Base-by-base conservation (phyloP, 2,888 invertebrate genomes). In the Linnaemya vulpina region DNA sequence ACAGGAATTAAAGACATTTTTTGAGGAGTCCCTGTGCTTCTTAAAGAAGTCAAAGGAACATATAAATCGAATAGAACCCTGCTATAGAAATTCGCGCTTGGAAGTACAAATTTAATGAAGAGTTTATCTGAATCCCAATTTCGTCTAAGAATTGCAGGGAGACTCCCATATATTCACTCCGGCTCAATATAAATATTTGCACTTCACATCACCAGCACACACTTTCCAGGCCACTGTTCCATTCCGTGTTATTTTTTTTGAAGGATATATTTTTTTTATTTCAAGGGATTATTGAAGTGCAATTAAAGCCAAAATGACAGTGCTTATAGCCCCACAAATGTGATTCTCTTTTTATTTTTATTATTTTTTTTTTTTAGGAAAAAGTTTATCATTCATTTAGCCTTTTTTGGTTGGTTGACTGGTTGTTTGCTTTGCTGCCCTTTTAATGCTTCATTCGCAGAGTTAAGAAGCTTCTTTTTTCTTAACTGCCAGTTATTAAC, bases 291-390 rank as follows among this genome's bases (percentile, higher is more conserved):
- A 91, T 90, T 90, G 90, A 91, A 91, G 91, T 91, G 91, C 90
- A 91, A 90, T 90, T 90, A 91, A 85, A 91, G 90, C 89, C 88
- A 88, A 90, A 90, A 91, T 91, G 90, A 91, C 91, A 90, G 90
- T 89, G 84, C 83, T 71, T 80, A 76, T 51, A 49, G 74, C 38
- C 60, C 75, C 65, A 85, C 85, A 82, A 82, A 82, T 76, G 74
- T 73, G 17, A 10, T 38, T 35, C 11, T 70, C 40, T 70, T 49
- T 58, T 38, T 71, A 62, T 65, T 67, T 35, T 2, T 9, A 17
- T 15, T 49, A 46, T 71, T 53, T 71, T 20, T 65, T 20, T 3
- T 40, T 40, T 4, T 40, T 63, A 46, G 15, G 58, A 20, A 77
- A 68, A 77, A 78, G 62, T 78, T 62, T 74, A 82, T 82, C 82